Evolutionary conservation across 2,113 vertebrate species (phyloP), one percentile per base, ranked within the genome.

Genomic region (Rhinolophus ferrumequinum): DNA sequence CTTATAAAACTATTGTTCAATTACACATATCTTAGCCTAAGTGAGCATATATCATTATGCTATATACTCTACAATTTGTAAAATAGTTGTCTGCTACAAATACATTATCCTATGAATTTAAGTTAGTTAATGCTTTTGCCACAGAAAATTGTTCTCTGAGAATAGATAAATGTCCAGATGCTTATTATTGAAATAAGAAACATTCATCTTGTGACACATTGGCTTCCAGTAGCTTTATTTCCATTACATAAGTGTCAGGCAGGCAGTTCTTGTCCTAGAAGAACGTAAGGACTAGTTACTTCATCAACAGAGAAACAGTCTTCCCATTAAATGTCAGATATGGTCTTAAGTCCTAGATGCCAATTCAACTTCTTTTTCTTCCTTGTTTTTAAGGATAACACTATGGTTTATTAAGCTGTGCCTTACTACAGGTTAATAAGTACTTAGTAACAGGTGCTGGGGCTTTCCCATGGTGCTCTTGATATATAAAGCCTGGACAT

Each of bases 121-220:
- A 76, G 21, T 44, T 77, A 81, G 38, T 47, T 16, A 83, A 76
- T 54, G 52, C 75, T 92, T 11, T 33, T 83, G 44, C 80, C 83
- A 91, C 30, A 75, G 69, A 79, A 83, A 92, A 86, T 28, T 64
- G 83, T 75, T 70, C 52, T 93, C 47, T 90, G 60, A 88, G 85
- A 92, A 81, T 38, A 90, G 83, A 85, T 83, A 64, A 89, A 86
- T 41, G 70, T 50, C 19, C n/a, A 28, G 54, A 10, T 76, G 60
- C 44, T 88, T 84, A 67, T 96, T 92, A 93, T 80, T 22, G 87
- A 93, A 95, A 70, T 35, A 73, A 35, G 70, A 50, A 70, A 56
- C 76, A 62, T 77, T 89, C 26, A 9, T 96, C 73, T 90, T 90
- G 58, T 67, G 52, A 80, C 30, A 85, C 21, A 52, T 24, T 91